phyloP scores from a whole-genome alignment of 2,113 vertebrate species.

The Pitta sordida region DNA sequence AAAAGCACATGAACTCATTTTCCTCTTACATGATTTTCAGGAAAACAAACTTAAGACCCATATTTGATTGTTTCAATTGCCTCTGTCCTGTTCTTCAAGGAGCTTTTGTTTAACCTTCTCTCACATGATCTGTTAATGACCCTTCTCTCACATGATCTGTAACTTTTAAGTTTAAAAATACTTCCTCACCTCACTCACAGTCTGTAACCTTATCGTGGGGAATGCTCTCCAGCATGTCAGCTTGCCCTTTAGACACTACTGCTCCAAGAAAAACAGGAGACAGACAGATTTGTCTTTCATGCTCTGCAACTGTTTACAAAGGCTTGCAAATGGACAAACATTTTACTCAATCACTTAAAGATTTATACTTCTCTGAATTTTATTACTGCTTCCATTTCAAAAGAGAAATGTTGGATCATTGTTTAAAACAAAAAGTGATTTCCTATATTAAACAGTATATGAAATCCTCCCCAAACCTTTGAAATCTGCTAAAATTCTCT shows the following conservation, averaged over 20 bases:
- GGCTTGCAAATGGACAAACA: neutral
- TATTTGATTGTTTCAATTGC: neutral
- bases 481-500: neutral
- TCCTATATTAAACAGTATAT: neutral
- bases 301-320: neutral
- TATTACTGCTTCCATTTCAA: neutral
- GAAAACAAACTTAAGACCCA: neutral
- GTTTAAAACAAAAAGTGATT: neutral
- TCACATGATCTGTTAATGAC: constrained; percentile 60
- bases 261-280: neutral
- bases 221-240: constrained; percentile 39
- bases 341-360: neutral
- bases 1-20: neutral
- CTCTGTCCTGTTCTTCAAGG: neutral
- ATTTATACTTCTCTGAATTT: neutral
- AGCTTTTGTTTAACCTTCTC: constrained; percentile 40
- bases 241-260: constrained; percentile 34
- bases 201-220: constrained; percentile 18
- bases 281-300: neutral
- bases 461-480: neutral
- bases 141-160: constrained; percentile 27
- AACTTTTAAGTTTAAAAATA: constrained; percentile 54
- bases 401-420: neutral
- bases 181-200: neutral
- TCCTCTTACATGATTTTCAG: neutral